Conservation (phyloP, 2,888 invertebrate genomes). For the Idaea aversata region DNA sequence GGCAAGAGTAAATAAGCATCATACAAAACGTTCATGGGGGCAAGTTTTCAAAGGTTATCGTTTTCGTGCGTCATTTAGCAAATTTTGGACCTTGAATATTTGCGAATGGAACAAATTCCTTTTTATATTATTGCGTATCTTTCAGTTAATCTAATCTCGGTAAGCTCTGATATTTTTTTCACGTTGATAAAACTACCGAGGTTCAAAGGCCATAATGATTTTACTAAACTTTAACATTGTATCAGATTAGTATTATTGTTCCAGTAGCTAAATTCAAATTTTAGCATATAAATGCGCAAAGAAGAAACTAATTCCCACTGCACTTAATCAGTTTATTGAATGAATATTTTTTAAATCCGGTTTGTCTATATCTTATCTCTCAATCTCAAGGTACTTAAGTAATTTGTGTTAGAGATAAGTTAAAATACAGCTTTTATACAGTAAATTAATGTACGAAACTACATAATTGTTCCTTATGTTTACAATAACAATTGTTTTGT, state of each 20-base stretch:
- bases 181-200: not conserved
- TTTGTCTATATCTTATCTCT: not conserved
- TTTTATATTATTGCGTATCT: not conserved
- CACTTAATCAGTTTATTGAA: not conserved
- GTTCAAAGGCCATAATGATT: not conserved
- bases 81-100: not conserved
- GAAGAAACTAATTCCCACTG: not conserved
- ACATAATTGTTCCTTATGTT: not conserved
- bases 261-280: not conserved
- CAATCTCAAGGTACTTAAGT: not conserved
- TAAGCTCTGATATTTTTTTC: not conserved
- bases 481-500: not conserved
- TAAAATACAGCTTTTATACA: not conserved
- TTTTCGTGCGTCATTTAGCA: slow-evolving; percentile 25
- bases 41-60: slow-evolving; percentile 39
- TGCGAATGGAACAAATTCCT: not conserved
- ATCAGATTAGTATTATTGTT: not conserved
- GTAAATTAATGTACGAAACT: not conserved
- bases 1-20: slow-evolving; percentile 33
- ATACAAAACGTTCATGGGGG: slow-evolving; percentile 25
- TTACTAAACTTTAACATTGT: not conserved
- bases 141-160: not conserved
- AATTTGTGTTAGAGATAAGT: not conserved
- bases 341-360: not conserved
- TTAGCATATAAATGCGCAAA: not conserved